Conservation (phyloP, 2,113 vertebrate species). For the Nothoprocta pentlandii region DNA sequence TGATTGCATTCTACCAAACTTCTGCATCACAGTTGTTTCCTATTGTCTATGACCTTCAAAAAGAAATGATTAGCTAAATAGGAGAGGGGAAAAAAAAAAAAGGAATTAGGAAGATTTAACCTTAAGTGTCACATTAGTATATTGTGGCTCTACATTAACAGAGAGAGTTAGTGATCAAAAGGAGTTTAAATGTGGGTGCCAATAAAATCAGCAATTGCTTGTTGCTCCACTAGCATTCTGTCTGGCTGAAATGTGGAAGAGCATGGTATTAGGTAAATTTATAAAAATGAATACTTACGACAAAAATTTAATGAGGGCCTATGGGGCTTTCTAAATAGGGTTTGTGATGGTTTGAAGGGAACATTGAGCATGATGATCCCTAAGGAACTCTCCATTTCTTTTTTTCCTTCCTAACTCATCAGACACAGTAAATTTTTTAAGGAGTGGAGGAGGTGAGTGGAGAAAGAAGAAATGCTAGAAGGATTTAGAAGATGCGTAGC, state of each 20-base stretch:
- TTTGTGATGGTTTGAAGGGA: conserved; percentile 8
- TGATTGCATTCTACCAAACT: conserved; percentile 22
- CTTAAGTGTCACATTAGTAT: not conserved
- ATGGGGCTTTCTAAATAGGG: not conserved
- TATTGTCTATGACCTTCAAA: not conserved
- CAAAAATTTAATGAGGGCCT: conserved; percentile 31
- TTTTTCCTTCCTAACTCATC: not conserved
- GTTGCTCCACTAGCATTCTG: not conserved
- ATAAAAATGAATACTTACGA: conserved; percentile 37
- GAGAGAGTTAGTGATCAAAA: not conserved
- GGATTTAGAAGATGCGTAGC: not conserved
- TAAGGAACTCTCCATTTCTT: not conserved
- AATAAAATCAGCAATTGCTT: not conserved
- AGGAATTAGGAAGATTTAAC: not conserved
- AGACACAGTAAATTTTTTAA: not conserved
- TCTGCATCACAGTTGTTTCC: not conserved
- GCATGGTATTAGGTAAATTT: not conserved
- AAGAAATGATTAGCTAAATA: conserved; percentile 21
- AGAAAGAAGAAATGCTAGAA: not conserved
- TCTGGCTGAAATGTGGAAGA: not conserved
- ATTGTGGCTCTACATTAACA: not conserved
- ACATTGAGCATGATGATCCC: not conserved
- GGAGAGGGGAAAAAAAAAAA: not conserved
- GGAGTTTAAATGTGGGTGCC: not conserved
- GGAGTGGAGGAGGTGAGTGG: not conserved